Conservation (phyloP, 2,797 vertebrate genomes). For the Crenuchus spilurus region DNA sequence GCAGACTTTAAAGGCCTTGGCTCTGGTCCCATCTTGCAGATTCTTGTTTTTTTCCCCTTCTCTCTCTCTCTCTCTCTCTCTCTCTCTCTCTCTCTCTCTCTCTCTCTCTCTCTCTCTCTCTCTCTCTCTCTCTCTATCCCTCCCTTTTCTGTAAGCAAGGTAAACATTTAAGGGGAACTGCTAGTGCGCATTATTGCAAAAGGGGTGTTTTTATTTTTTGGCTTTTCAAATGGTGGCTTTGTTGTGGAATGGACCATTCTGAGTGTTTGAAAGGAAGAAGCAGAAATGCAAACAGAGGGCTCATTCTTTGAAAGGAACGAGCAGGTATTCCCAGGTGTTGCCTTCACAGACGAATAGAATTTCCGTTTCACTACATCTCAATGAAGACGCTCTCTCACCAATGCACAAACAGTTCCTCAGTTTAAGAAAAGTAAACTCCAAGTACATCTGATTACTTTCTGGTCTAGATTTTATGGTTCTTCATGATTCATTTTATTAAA, state of each 20-base stretch:
- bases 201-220: slow-evolving; percentile 69
- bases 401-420: slow-evolving; percentile 21
- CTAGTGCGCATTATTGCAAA: slow-evolving; percentile 60
- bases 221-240: slow-evolving; percentile 71
- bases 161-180: slow-evolving; percentile 72
- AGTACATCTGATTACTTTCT: too few species aligned
- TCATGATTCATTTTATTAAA: too few species aligned
- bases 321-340: slow-evolving; percentile 60
- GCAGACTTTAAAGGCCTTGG: slow-evolving; percentile 84
- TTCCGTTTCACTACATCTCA: slow-evolving; percentile 40
- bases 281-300: slow-evolving; percentile 51
- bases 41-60: slow-evolving; percentile 71
- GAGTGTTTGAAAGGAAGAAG: slow-evolving; percentile 51
- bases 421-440: not conserved
- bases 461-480: too few species aligned
- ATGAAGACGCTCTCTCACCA: slow-evolving; percentile 35
- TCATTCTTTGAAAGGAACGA: slow-evolving; percentile 54
- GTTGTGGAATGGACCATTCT: slow-evolving; percentile 63
- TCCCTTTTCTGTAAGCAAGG: slow-evolving; percentile 68
- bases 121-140: slow-evolving; percentile 67
- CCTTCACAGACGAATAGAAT: slow-evolving; percentile 29
- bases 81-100: slow-evolving; percentile 36
- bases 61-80: slow-evolving; percentile 61
- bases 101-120: slow-evolving; percentile 1
- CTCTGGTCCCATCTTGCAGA: slow-evolving; percentile 78